Evolutionary conservation across 2,888 invertebrate species (phyloP), one percentile per base, ranked within the genome.

Genomic region (Busseola fusca): DNA sequence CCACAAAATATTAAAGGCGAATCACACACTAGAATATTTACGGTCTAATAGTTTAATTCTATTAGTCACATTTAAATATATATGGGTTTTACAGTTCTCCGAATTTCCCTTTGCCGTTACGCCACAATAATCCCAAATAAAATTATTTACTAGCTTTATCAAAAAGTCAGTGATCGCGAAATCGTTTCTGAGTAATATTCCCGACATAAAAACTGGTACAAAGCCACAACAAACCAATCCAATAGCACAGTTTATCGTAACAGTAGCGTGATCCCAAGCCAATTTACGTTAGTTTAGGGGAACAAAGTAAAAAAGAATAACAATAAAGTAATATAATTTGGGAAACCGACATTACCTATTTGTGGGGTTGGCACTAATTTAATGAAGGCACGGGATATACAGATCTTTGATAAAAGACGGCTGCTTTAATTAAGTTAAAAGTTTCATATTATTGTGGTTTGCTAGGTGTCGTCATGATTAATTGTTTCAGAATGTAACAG

Each of bases 281-380:
- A 95, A 95, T 95, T 93, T 95, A 93, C 93, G 91, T 89, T 92
- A 93, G 92, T 93, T 93, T 91, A 89, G 94, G 95, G 94, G 94
- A 94, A 91, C 90, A 87, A 90, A 92, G 90, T 91, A 92, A 93
- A 93, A 90, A 91, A 93, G 90, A 93, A 94, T 93, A 95, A 94
- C 94, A 95, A 94, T 94, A 95, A 94, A 94, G 92, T 94, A 94
- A 95, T 95, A 94, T 93, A 94, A 95, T 95, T 95, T 94, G 92
- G 93, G 90, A 91, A 88, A 89, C 89, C 90, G 91, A 91, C 91
- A 93, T 93, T 92, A 91, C 92, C 90, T 92, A 91, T 93, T 94
- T 92, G 91, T 89, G 84, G 94, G 94, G 92, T 88, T 86, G 86
- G 85, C 76, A 89, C 91, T 94, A 94, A 94, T 94, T 93, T 93